Percentiles rank a stretch among this genome's conserved stretches.
phyloP scores from a whole-genome alignment of 2,888 invertebrate species.

The Drosophila tripunctata region DNA sequence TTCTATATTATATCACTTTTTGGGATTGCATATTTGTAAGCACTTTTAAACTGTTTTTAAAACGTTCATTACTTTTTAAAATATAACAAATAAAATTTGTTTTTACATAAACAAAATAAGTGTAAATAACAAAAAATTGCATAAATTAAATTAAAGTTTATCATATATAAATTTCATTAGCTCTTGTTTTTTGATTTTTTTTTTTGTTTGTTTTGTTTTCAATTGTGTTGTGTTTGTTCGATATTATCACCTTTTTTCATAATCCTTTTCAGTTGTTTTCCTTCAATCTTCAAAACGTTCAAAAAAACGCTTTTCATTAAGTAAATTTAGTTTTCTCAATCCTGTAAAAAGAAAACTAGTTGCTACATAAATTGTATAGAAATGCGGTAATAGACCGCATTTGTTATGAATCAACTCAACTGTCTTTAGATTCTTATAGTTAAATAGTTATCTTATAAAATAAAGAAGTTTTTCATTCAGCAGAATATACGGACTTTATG shows the following conservation, averaged over 20 bases:
- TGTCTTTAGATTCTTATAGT: neutral
- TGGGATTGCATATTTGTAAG: conserved; percentile 16
- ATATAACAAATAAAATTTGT: conserved; percentile 65
- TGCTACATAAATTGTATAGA: conserved; percentile 61
- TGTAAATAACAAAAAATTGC: conserved; percentile 71
- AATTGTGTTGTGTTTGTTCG: conserved; percentile 34
- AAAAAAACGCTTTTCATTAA: conserved; percentile 41
- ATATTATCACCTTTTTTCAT: conserved; percentile 65
- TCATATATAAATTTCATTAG: conserved; percentile 48
- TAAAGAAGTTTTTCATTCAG: neutral
- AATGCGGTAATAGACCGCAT: conserved; percentile 57
- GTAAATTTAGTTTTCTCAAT: conserved; percentile 59
- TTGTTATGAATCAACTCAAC: conserved; percentile 55
- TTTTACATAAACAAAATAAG: conserved; percentile 67
- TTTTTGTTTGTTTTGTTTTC: conserved; percentile 11
- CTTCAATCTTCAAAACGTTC: conserved; percentile 51
- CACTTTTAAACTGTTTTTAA: conserved; percentile 15
- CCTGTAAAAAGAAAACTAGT: conserved; percentile 76
- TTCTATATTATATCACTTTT: conserved; percentile 42
- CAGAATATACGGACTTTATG: neutral
- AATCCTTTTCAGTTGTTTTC: conserved; percentile 57
- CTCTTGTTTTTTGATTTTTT: conserved; percentile 14
- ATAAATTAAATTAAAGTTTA: conserved; percentile 64
- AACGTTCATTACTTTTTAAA: conserved; percentile 37
- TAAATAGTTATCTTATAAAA: neutral